Evolutionary conservation across 2,888 invertebrate genomes (phyloP), one percentile per base, ranked within the genome.

Genomic region (Dicyrtoma fusca): DNA sequence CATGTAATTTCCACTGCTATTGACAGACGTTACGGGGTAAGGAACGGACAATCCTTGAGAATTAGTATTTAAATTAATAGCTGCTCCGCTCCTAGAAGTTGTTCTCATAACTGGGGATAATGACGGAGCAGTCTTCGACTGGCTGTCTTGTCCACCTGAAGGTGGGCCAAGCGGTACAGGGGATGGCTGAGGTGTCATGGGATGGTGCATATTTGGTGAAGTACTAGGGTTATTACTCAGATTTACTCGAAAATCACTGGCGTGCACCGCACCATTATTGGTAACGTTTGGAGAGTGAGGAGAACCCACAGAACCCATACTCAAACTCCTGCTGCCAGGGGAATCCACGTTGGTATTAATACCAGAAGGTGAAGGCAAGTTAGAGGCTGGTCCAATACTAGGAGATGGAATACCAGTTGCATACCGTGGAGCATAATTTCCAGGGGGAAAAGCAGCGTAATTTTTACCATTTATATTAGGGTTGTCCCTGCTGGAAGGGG

Each of bases 341-440:
- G 71, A 71, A 34, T 71, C 71, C 71, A 72, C 19, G 74, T 71
- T 63, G 74, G 76, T 26, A 74, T 61, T 69, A 17, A 51, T 51
- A 13, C 55, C 69, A n/a, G 70, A 66, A 42, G 79, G 80, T 11
- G 75, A 76, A 5, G 77, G 77, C 13, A 73, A 69, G 44, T 74
- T 77, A 11, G 76, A 73, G 17, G 71, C 73, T 26, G 76, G 77
- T 4, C 66, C 66, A 23, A 55, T 17, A 42, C 23, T 45, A 3
- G 68, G 68, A 4, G 68, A 68, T 23, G 68, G 68, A 25, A 55
- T 68, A 42, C 57, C 42, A 1, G 68, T 23, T 13, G 68, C 26
- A 66, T 64, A 64, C 13, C 80, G 47, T 17, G 76, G 76, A 5
- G 75, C 71, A 49, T 79, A 79, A 0, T 57, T 25, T 44, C 72